These are phyloP conservation scores for Nemoura dubitans DNA, from an alignment of 2,888 invertebrate species.

Conservation along the genomic window DNA sequence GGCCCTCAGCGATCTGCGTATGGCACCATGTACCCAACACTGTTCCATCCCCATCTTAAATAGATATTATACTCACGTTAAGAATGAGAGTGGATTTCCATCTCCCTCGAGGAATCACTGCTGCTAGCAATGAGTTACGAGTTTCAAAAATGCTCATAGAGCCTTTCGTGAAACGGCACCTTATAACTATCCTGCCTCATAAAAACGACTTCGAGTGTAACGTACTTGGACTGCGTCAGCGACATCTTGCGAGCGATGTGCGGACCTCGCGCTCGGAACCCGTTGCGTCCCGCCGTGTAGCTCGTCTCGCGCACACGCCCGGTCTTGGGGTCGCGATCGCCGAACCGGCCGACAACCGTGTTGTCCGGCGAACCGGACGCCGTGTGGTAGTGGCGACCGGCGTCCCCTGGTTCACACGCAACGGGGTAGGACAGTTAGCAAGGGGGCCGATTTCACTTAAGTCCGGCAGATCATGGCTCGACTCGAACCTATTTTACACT, in stretches of 20 bases:
- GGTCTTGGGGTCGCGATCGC: constrained; percentile 75
- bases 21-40: too few relatives aligned
- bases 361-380: constrained; percentile 71
- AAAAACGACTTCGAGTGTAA: background rate
- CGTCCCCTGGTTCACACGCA: constrained; percentile 70
- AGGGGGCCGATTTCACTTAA: background rate
- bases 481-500: too few relatives aligned
- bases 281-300: constrained; percentile 80
- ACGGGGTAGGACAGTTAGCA: too few relatives aligned
- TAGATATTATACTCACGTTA: too few relatives aligned
- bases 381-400: constrained; percentile 75
- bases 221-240: constrained; percentile 65
- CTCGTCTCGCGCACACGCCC: constrained; percentile 75
- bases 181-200: background rate
- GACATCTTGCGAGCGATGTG: constrained; percentile 77
- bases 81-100: too few relatives aligned
- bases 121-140: too few relatives aligned
- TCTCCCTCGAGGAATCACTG: too few relatives aligned
- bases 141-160: too few relatives aligned
- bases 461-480: too few relatives aligned
- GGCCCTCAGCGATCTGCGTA: too few relatives aligned
- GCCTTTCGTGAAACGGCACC: too few relatives aligned
- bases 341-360: constrained; percentile 67
- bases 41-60: too few relatives aligned
- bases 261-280: constrained; percentile 81